phyloP scores from a whole-genome alignment of 2,888 invertebrate species.

The Baccha elongata region DNA sequence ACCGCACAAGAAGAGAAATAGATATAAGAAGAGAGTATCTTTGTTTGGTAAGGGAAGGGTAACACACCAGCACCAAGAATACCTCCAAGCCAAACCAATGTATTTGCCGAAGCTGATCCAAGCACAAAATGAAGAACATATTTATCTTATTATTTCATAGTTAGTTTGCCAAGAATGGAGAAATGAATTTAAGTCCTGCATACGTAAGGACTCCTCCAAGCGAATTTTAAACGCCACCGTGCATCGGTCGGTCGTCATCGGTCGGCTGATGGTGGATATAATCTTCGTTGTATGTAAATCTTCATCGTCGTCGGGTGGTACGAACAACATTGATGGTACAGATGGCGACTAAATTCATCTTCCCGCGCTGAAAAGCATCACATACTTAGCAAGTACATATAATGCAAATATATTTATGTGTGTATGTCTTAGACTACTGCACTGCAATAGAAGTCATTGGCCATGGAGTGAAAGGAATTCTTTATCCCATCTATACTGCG shows the following conservation, averaged over 20 bases:
- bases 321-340: slow-evolving; percentile 24
- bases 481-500: background rate
- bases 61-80: slow-evolving; percentile 5
- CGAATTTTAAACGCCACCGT: slow-evolving; percentile 21
- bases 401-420: too few species aligned
- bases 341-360: slow-evolving; percentile 18
- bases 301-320: background rate
- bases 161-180: slow-evolving; percentile 67
- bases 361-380: slow-evolving; percentile 7
- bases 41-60: background rate
- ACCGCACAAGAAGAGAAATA: background rate
- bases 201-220: slow-evolving; percentile 23
- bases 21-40: background rate
- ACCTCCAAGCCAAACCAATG: slow-evolving; percentile 50
- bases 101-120: slow-evolving; percentile 64
- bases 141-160: slow-evolving; percentile 73
- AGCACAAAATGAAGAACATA: slow-evolving; percentile 71
- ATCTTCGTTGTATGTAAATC: slow-evolving; percentile 60
- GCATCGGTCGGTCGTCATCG: slow-evolving; percentile 11
- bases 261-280: slow-evolving; percentile 28
- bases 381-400: too few species aligned
- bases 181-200: slow-evolving; percentile 39
- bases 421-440: too few species aligned
- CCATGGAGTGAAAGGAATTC: slow-evolving; percentile 45
- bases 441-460: slow-evolving; percentile 54